Percentiles rank a stretch among this genome's conserved stretches.
These are phyloP conservation scores for Psilopogon haemacephalus DNA, from an alignment of 2,113 vertebrate genomes.

Conservation along the genomic window DNA sequence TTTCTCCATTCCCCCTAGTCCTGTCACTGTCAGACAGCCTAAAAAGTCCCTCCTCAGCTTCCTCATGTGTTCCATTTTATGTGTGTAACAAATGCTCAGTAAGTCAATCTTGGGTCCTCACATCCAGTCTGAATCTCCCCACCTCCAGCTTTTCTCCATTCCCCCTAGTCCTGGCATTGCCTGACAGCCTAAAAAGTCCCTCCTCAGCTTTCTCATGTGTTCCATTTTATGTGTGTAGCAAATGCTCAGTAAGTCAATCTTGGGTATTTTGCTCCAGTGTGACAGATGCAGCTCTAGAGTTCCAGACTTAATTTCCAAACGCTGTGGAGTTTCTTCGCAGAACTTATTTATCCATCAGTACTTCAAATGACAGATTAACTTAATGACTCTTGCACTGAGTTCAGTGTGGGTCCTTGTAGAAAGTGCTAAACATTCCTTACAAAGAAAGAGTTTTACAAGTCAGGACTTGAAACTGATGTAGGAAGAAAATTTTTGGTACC, in stretches of 20 bases:
- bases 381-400: not conserved
- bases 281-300: not conserved
- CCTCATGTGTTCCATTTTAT: not conserved
- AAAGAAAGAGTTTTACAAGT: not conserved
- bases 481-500: not conserved
- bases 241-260: not conserved
- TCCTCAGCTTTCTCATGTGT: too few relatives aligned
- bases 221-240: not conserved
- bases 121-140: too few relatives aligned
- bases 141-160: too few relatives aligned
- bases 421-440: not conserved
- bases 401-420: not conserved
- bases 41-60: too few relatives aligned
- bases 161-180: too few relatives aligned
- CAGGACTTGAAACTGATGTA: not conserved
- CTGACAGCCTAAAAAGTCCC: too few relatives aligned
- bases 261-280: fast-evolving
- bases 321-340: not conserved
- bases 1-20: too few relatives aligned
- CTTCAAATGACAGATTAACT: not conserved
- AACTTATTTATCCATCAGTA: not conserved
- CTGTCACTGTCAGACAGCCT: too few relatives aligned
- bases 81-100: not conserved
- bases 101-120: not conserved
- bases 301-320: not conserved